Percentiles rank a stretch among this genome's conserved stretches.
phyloP scores from a whole-genome alignment of 2,888 invertebrate species.

The Cartodere bifasciata region DNA sequence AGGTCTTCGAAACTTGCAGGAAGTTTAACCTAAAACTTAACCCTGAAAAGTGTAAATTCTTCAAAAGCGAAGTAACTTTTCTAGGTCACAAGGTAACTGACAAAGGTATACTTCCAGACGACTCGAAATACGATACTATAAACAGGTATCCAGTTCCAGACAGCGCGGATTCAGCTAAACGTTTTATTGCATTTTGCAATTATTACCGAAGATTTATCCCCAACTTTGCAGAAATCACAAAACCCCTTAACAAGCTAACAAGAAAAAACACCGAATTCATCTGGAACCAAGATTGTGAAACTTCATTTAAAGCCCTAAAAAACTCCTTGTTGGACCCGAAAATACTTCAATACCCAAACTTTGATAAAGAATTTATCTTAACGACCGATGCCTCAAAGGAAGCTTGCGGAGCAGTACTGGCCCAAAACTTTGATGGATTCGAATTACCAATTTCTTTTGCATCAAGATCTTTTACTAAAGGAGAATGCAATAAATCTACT shows the following conservation, averaged over 20 bases:
- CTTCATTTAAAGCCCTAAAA: conserved; percentile 6
- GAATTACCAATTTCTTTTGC: conserved; percentile 3
- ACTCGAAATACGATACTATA: too few species aligned
- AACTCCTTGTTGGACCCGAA: conserved; percentile 3
- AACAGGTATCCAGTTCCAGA: too few species aligned
- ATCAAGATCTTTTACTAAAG: conserved; percentile 5
- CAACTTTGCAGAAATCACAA: conserved; percentile 6
- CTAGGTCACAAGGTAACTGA: conserved; percentile 9
- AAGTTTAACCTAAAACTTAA: conserved; percentile 12
- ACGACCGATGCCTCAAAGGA: conserved; percentile 6
- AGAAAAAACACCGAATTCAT: conserved; percentile 4
- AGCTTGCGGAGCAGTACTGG: conserved; percentile 6
- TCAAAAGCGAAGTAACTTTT: conserved; percentile 9
- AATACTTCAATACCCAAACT: conserved; percentile 7
- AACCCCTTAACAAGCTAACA: conserved; percentile 6
- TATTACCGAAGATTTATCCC: conserved; percentile 10
- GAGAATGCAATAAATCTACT: too few species aligned
- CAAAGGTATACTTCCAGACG: conserved; percentile 7
- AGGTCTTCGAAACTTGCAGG: conserved; percentile 10
- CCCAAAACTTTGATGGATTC: conserved; percentile 5
- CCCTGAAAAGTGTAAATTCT: conserved; percentile 11
- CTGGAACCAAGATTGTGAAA: conserved; percentile 4
- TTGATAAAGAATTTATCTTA: conserved; percentile 7
- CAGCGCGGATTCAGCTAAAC: conserved; percentile 8
- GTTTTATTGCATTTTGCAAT: conserved; percentile 9